These are phyloP conservation scores for Aleiodes sp. DNA, from an alignment of 1,140 invertebrate species.

Conservation along the genomic window DNA sequence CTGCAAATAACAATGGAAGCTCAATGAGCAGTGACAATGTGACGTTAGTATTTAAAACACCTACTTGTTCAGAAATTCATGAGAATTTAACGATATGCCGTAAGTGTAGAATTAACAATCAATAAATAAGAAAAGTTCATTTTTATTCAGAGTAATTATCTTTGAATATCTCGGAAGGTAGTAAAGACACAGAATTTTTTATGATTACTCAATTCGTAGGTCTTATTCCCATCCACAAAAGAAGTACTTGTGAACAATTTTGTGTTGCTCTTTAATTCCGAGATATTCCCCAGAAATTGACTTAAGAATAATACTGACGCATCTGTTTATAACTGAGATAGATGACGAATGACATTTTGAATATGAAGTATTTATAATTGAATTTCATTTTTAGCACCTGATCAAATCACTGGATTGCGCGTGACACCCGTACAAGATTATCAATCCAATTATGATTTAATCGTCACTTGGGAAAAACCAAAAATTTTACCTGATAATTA, in stretches of 20 bases:
- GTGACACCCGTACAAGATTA: background rate
- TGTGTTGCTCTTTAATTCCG: too few species aligned
- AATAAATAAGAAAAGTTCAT: slow-evolving; percentile 6
- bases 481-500: slow-evolving; percentile 58
- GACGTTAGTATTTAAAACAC: slow-evolving; percentile 45
- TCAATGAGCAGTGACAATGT: slow-evolving; percentile 36
- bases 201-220: too few species aligned
- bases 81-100: slow-evolving; percentile 53
- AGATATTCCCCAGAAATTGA: too few species aligned
- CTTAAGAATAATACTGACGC: too few species aligned
- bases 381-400: slow-evolving; percentile 47
- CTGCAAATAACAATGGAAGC: slow-evolving; percentile 37
- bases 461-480: slow-evolving; percentile 56
- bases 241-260: too few species aligned
- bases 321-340: too few species aligned
- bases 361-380: slow-evolving; percentile 6
- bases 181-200: too few species aligned
- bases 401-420: slow-evolving; percentile 42
- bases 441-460: slow-evolving; percentile 45
- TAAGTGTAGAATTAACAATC: slow-evolving; percentile 40
- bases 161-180: too few species aligned
- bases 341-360: too few species aligned
- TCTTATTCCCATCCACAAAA: too few species aligned
- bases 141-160: too few species aligned
- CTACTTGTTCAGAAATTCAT: slow-evolving; percentile 54